These are phyloP conservation scores for Chrysolina oricalcia DNA, from an alignment of 2,888 invertebrate species.

Conservation along the genomic window DNA sequence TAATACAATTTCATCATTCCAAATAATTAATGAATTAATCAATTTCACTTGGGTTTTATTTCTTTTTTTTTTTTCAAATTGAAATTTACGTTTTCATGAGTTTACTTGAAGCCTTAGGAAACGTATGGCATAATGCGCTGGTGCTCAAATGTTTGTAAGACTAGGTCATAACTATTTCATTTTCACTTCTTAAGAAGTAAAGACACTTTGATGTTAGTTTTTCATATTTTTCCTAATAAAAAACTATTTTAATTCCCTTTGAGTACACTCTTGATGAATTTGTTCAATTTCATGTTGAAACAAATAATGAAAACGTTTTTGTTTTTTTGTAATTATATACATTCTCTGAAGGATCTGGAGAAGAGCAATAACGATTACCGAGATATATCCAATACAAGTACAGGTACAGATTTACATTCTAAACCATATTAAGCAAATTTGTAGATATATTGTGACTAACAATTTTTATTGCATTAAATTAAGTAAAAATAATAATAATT, in stretches of 20 bases:
- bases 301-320: background rate
- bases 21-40: background rate
- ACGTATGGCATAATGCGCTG: background rate
- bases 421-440: background rate
- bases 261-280: background rate
- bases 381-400: slow-evolving; percentile 2
- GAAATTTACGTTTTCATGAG: background rate
- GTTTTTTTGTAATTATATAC: background rate
- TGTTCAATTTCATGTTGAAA: slow-evolving; percentile 1
- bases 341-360: slow-evolving; percentile 1
- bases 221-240: background rate
- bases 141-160: background rate
- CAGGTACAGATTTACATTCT: too few relatives aligned
- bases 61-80: background rate
- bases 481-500: background rate
- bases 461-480: too few relatives aligned
- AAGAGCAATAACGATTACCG: background rate
- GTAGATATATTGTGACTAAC: too few relatives aligned
- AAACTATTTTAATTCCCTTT: background rate
- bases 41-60: background rate
- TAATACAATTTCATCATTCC: background rate
- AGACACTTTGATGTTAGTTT: background rate
- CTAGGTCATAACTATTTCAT: background rate
- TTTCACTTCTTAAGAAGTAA: background rate
- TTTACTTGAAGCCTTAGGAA: background rate